A percentile compares a stretch with the other conserved stretches of the same genome.
These are phyloP conservation scores for Kryptolebias marmoratus DNA, from an alignment of 2,113 vertebrate genomes.

Conservation along the genomic window DNA sequence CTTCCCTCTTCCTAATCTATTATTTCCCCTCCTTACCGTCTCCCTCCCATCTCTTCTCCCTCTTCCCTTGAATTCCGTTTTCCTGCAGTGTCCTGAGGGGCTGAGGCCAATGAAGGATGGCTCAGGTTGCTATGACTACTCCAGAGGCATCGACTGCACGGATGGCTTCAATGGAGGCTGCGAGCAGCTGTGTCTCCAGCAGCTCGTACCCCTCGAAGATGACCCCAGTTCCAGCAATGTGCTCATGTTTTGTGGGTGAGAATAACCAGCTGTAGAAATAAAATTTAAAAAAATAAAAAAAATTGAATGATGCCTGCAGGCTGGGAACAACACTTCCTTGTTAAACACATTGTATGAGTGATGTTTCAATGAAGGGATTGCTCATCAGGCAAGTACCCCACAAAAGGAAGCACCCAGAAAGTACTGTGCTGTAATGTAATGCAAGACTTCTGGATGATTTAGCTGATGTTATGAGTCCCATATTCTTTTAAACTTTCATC, in stretches of 20 bases:
- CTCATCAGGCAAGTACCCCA: neutral
- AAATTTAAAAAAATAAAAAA: neutral
- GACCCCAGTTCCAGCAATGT: slow-evolving; percentile 92
- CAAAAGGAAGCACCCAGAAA: neutral
- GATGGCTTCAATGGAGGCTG: slow-evolving; percentile 98
- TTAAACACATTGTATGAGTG: neutral
- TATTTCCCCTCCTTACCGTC: slow-evolving; percentile 19
- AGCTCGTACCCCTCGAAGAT: slow-evolving; percentile 89
- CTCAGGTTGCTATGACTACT: slow-evolving; percentile 96
- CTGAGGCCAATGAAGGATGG: slow-evolving; percentile 97
- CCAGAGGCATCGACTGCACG: slow-evolving; percentile 95
- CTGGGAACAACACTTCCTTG: slow-evolving; percentile 5
- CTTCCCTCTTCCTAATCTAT: slow-evolving; percentile 51
- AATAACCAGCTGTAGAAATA: slow-evolving; percentile 37
- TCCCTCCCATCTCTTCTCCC: slow-evolving; percentile 27
- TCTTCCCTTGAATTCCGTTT: slow-evolving; percentile 15
- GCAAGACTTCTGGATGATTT: neutral
- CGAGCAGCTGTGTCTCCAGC: slow-evolving; percentile 97
- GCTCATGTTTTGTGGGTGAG: slow-evolving; percentile 99
- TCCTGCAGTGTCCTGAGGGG: slow-evolving; percentile 89
- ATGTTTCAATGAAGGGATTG: neutral
- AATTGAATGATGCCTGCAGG: slow-evolving; percentile 12
- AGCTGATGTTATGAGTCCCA: too few relatives aligned
- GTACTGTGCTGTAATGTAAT: neutral
- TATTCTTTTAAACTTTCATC: too few relatives aligned